Evolutionary conservation across 2,113 vertebrate genomes (phyloP).

Genomic region (Brachyhypopomus gauderio): DNA sequence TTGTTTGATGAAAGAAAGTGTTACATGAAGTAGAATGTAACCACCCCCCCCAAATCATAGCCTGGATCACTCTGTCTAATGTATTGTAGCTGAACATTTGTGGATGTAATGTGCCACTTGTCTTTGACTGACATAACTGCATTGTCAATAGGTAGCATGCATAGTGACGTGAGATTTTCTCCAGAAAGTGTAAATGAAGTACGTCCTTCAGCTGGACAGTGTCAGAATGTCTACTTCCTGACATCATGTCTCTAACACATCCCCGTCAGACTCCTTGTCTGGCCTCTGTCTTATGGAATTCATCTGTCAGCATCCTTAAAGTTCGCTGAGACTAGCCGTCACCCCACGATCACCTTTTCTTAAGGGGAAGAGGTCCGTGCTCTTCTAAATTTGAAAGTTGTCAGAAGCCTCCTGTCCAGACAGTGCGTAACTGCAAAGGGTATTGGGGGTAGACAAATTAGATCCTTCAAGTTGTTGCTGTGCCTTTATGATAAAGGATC

Average conservation of each 20-base stretch:
- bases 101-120: background rate
- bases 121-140: background rate
- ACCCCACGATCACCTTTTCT: constrained; percentile 32
- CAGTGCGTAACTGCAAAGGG: background rate
- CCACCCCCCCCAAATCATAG: too few relatives aligned
- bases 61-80: background rate
- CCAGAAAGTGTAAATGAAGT: constrained; percentile 21
- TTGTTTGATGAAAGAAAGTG: too few relatives aligned
- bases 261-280: background rate
- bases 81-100: background rate
- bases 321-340: constrained; percentile 19
- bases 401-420: background rate
- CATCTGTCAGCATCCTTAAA: constrained; percentile 43
- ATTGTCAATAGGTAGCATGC: background rate
- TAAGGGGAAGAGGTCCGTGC: constrained; percentile 12
- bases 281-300: background rate
- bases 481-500: background rate
- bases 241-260: constrained; percentile 32
- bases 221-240: constrained; percentile 36
- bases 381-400: background rate
- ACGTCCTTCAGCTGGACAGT: background rate
- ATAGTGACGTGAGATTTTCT: constrained; percentile 1
- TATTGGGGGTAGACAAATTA: constrained; percentile 22
- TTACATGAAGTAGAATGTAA: too few relatives aligned
- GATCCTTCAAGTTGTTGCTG: constrained; percentile 4